Conservation (phyloP, 2,888 invertebrate genomes). For the Tinea semifulvella region DNA sequence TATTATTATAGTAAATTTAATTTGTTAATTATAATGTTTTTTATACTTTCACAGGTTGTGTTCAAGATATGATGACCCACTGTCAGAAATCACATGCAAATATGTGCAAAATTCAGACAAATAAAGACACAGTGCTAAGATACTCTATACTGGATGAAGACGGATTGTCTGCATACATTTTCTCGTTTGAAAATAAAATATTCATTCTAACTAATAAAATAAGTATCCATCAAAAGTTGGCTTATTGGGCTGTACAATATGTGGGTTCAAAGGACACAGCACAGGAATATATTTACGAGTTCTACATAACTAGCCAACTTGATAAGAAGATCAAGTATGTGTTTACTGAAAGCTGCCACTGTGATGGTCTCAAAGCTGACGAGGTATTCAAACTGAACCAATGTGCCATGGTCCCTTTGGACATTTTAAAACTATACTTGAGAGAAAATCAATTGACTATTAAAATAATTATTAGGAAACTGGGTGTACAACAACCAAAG, state of each 20-base stretch:
- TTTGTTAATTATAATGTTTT: not conserved
- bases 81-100: not conserved
- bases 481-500: not conserved
- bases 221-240: slow-evolving; percentile 44
- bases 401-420: slow-evolving; percentile 44
- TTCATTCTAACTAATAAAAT: slow-evolving; percentile 47
- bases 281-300: slow-evolving; percentile 44
- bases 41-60: not conserved
- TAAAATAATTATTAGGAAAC: slow-evolving; percentile 40
- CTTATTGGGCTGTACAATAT: slow-evolving; percentile 46
- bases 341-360: slow-evolving; percentile 47
- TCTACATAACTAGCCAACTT: slow-evolving; percentile 41
- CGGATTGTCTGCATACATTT: slow-evolving; percentile 39
- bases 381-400: slow-evolving; percentile 42
- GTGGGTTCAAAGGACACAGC: slow-evolving; percentile 45
- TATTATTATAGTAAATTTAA: not conserved
- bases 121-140: not conserved
- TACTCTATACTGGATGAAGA: slow-evolving; percentile 27
- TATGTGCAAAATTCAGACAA: not conserved
- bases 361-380: slow-evolving; percentile 41
- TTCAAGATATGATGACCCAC: not conserved
- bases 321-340: slow-evolving; percentile 38
- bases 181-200: slow-evolving; percentile 36
- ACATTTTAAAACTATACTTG: slow-evolving; percentile 36
- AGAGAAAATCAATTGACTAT: slow-evolving; percentile 38